Evolutionary conservation across 2,888 invertebrate species (phyloP).

Genomic region (Cabera pusaria): DNA sequence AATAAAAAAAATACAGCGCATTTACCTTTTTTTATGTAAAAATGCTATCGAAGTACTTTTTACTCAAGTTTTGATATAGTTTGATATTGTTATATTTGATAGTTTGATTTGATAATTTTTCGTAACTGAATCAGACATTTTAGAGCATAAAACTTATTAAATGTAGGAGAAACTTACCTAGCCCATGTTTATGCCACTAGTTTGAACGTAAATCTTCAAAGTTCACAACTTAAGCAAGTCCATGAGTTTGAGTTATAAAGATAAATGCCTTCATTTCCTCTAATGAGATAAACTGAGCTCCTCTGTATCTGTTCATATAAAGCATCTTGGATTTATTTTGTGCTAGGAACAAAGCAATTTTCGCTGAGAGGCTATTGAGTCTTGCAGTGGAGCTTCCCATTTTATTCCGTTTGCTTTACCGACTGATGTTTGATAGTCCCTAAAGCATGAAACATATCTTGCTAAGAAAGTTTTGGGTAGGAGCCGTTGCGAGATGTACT

Average conservation of each 20-base stretch:
- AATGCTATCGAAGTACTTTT: too few species aligned
- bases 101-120: too few species aligned
- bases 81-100: too few species aligned
- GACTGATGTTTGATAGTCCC: constrained; percentile 26
- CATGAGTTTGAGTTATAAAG: constrained; percentile 35
- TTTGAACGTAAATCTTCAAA: constrained; percentile 28
- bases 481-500: constrained; percentile 1
- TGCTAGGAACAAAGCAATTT: constrained; percentile 55
- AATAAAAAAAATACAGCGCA: too few species aligned
- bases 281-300: constrained; percentile 43
- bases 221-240: constrained; percentile 23
- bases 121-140: too few species aligned
- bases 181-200: constrained; percentile 17
- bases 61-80: too few species aligned
- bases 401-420: constrained; percentile 32
- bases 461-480: constrained; percentile 3
- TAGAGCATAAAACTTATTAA: constrained; percentile 7
- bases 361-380: constrained; percentile 56
- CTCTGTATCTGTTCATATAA: constrained; percentile 40
- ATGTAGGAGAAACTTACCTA: constrained; percentile 6
- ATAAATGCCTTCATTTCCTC: constrained; percentile 41
- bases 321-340: constrained; percentile 45
- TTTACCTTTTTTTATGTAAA: too few species aligned
- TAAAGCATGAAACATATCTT: constrained; percentile 11
- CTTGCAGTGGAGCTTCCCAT: constrained; percentile 37